Evolutionary conservation across 2,113 vertebrate species (phyloP).

Genomic region (Dolichallabes microphthalmus): DNA sequence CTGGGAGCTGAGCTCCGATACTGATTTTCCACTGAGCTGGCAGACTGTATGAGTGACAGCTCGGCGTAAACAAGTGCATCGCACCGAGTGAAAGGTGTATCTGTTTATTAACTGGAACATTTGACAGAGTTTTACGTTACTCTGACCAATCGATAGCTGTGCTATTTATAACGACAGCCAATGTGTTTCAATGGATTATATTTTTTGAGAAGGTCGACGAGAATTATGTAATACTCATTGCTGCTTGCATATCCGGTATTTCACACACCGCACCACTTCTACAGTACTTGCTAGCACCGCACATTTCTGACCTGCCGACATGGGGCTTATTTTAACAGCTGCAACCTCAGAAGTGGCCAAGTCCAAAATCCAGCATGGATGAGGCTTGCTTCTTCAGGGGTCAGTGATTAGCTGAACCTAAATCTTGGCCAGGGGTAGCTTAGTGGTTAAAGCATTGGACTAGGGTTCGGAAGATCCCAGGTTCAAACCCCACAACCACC

Average conservation of each 20-base stretch:
- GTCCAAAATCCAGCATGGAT: constrained; percentile 1
- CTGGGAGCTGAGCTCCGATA: constrained; percentile 35
- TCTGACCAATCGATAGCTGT: not conserved
- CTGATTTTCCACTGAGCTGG: constrained; percentile 55
- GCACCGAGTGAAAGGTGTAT: not conserved
- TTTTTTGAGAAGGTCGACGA: not conserved
- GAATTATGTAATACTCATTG: not conserved
- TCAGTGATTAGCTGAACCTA: constrained; percentile 44
- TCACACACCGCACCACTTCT: not conserved
- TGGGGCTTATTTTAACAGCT: no score
- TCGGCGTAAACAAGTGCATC: constrained; percentile 40
- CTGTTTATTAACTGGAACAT: not conserved
- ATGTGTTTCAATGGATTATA: not conserved
- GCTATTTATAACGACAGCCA: not conserved
- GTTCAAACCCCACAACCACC: no score
- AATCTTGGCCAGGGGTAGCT: constrained; percentile 24
- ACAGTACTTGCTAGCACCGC: not conserved
- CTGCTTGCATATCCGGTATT: not conserved
- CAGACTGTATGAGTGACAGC: constrained; percentile 6
- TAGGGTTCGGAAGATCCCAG: no score
- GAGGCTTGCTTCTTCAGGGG: constrained; percentile 33
- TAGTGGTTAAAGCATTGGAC: no score
- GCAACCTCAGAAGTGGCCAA: no score
- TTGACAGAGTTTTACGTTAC: not conserved
- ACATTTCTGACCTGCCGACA: constrained; percentile 15